Base-by-base conservation (phyloP, 2,113 vertebrate species). In the Herpetotheres cachinnans region DNA sequence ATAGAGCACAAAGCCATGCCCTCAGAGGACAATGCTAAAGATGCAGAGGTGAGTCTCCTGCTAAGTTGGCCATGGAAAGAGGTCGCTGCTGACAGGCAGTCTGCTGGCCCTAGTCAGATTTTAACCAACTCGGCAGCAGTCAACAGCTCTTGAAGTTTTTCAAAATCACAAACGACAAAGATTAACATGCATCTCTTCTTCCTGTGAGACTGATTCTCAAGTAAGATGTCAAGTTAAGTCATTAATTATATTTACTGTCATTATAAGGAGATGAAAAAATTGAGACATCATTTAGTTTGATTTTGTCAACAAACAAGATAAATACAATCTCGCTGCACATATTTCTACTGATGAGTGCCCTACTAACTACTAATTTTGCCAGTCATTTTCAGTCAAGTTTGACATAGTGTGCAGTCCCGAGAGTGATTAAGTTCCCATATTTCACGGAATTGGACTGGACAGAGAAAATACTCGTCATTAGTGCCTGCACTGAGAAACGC, bases 241-340 rank as follows among this genome's bases (percentile, higher is more conserved):
- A 70, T 72, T 87, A 96, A 96, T 94, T 94, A 66, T 76, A 93
- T 91, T 95, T 94, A 90, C 62, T 70, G 42, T 67, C 74, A 69
- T 74, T 71, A 89, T 32, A 72, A 80, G 56, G 38, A 94, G 66
- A 85, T 34, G 4, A 82, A 87, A 89, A 88, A 70, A 95, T 52
- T 56, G 55, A 93, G 81, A 94, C 46, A 94, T 80, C 58, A 85
- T 86, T 95, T 72, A 77, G 74, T 62, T 69, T 86, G 66, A 95
- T 93, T 97, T 87, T 95, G 74, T 93, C 88, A 88, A 93, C 58
- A 90, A 96, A 96, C 65, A 77, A 44, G 47, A 76, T 49, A 89
- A 71, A 72, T 44, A 77, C 2, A 18, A 56, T 80, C 82, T 67
- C 82, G 82, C 27, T 69, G 63, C 50, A 85, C 11, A 4, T 13